phyloP scores from a whole-genome alignment of 35 echinoderm and acorn worm genomes.

The Heliocidaris erythrogramma region DNA sequence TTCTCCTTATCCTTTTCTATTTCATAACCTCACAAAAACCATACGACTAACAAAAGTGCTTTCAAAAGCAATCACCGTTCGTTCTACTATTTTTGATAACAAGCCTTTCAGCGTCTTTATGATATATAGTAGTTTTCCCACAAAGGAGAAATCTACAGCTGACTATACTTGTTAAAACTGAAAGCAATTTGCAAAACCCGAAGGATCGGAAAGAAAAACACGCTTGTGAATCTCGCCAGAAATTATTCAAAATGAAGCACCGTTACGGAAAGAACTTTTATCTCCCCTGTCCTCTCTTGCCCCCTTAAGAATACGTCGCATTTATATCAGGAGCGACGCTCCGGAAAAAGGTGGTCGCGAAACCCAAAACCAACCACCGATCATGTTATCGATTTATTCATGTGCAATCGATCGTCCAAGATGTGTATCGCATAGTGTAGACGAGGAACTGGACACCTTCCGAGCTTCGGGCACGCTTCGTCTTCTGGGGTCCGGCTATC shows the following conservation, averaged over 20 bases:
- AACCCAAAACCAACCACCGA: constrained; percentile 44
- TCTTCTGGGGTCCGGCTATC: not conserved
- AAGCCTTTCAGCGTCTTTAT: too few species aligned
- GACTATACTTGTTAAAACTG: not conserved
- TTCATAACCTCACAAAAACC: too few species aligned
- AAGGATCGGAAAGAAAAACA: not conserved
- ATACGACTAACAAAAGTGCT: too few species aligned
- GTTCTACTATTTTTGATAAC: too few species aligned
- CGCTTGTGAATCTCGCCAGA: not conserved
- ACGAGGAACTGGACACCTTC: not conserved
- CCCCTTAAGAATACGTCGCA: not conserved
- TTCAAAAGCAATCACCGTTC: too few species aligned
- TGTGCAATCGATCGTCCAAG: constrained; percentile 30
- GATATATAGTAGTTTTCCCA: not conserved
- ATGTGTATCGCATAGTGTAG: constrained; percentile 33
- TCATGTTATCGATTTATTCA: constrained; percentile 43
- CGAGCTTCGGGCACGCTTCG: not conserved
- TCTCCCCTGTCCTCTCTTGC: not conserved
- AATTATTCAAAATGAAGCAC: not conserved
- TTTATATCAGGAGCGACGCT: not conserved
- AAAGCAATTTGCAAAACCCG: not conserved
- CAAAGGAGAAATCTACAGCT: not conserved
- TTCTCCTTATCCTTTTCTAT: too few species aligned
- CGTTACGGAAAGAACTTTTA: not conserved
- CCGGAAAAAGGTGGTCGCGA: constrained; percentile 18